Percentiles rank a stretch among this genome's conserved stretches.
These are phyloP conservation scores for Thaumetopoea pityocampa DNA, from an alignment of 1,140 invertebrate genomes.

Conservation along the genomic window DNA sequence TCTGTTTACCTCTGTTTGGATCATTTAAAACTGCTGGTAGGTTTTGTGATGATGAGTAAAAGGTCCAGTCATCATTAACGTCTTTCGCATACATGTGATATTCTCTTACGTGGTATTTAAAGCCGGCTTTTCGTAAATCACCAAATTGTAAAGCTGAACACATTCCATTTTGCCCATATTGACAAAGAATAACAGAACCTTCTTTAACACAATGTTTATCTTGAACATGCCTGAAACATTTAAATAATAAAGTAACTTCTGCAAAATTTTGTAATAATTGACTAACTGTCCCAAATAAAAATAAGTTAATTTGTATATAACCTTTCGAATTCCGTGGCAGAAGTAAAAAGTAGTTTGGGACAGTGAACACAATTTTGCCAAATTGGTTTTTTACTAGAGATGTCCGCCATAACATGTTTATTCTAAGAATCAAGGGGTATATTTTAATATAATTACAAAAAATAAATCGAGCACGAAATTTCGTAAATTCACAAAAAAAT, in stretches of 20 bases:
- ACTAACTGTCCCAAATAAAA: not conserved
- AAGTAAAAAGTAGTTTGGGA: constrained; percentile 74
- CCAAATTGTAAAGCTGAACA: constrained; percentile 91
- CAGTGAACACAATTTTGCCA: constrained; percentile 78
- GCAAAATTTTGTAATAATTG: too few species aligned
- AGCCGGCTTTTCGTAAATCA: constrained; percentile 92
- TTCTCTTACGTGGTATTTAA: constrained; percentile 89
- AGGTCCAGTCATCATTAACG: constrained; percentile 80
- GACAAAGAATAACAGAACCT: constrained; percentile 92
- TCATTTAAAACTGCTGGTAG: constrained; percentile 97
- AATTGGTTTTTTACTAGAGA: constrained; percentile 51
- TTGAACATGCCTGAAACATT: constrained; percentile 83
- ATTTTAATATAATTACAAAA: constrained; percentile 7
- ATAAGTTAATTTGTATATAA: constrained; percentile 29
- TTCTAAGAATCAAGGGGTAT: constrained; percentile 15
- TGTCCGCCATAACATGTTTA: constrained; percentile 71
- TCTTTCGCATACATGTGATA: constrained; percentile 83
- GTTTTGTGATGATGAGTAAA: constrained; percentile 93
- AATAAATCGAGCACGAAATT: constrained; percentile 2
- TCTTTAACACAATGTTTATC: constrained; percentile 90
- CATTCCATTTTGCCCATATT: constrained; percentile 92
- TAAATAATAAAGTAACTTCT: constrained; percentile 14
- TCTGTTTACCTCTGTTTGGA: constrained; percentile 92
- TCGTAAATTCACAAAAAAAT: constrained; percentile 4
- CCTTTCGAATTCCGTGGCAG: constrained; percentile 75